Conservation (phyloP, 2,113 vertebrate species). For the Calcarius ornatus region DNA sequence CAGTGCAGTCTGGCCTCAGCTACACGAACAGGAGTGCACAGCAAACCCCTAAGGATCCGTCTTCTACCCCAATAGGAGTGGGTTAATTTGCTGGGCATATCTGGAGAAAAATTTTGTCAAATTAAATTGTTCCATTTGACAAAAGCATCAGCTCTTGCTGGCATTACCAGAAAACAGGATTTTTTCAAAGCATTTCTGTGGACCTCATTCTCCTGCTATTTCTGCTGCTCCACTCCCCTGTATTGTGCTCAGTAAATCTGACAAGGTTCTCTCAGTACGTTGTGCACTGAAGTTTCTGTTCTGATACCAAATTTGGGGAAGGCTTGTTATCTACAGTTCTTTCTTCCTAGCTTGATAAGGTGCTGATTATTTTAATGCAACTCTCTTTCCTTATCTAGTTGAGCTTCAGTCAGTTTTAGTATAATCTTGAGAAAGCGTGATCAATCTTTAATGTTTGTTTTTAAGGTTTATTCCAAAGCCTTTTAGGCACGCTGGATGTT, state of each 20-base stretch:
- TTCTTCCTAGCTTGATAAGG: constrained; percentile 48
- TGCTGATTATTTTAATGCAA: constrained; percentile 50
- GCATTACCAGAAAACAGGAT: neutral
- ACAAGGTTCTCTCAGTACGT: neutral
- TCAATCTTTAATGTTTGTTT: constrained; percentile 31
- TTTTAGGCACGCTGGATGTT: neutral
- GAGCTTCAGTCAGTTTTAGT: constrained; percentile 24
- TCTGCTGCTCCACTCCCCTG: neutral
- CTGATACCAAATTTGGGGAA: constrained; percentile 3
- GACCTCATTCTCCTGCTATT: neutral
- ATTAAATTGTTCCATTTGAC: neutral
- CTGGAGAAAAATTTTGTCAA: neutral
- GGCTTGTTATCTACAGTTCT: constrained; percentile 1
- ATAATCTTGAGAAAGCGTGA: neutral
- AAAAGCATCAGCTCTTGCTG: neutral
- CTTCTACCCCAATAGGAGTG: neutral
- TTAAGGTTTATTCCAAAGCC: neutral
- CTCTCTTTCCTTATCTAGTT: constrained; percentile 22
- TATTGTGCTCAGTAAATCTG: neutral
- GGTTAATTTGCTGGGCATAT: neutral
- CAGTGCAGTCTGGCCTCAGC: neutral
- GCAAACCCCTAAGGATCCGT: neutral
- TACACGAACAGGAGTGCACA: neutral
- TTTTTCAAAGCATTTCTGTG: neutral
- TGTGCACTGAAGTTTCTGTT: constrained; percentile 13